These are phyloP conservation scores for Oasisia sp. DNA, from an alignment of 2,888 invertebrate species.

Conservation along the genomic window DNA sequence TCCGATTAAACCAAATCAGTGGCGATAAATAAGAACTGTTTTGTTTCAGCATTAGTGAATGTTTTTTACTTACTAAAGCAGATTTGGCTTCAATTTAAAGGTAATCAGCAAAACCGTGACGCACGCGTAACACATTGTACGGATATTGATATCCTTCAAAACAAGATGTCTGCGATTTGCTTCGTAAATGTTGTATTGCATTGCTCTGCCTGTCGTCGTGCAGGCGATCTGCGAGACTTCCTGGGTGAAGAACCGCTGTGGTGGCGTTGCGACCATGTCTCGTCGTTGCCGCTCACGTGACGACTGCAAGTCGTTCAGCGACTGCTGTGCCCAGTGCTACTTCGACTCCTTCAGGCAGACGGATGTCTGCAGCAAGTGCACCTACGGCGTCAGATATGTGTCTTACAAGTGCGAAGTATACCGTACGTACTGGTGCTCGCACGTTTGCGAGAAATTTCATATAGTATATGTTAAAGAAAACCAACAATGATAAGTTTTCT, in stretches of 20 bases:
- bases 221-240: constrained; percentile 19
- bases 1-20: too few relatives aligned
- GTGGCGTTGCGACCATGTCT: not conserved
- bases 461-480: too few relatives aligned
- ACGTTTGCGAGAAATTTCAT: not conserved
- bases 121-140: too few relatives aligned
- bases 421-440: not conserved
- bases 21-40: too few relatives aligned
- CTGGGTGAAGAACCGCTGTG: not conserved
- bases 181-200: not conserved
- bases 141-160: too few relatives aligned
- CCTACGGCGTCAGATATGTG: not conserved
- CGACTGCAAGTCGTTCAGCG: not conserved
- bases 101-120: too few relatives aligned
- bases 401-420: not conserved
- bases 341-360: not conserved
- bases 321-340: not conserved
- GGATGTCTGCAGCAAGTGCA: not conserved
- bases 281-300: not conserved
- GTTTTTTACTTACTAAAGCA: too few relatives aligned
- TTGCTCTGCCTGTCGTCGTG: not conserved
- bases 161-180: too few relatives aligned
- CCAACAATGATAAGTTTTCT: too few relatives aligned
- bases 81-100: too few relatives aligned
- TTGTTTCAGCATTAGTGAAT: too few relatives aligned